Percentiles rank a stretch among this genome's conserved stretches.
Evolutionary conservation across 2,888 invertebrate species (phyloP).

Genomic region (Lepidochrysops patricia): DNA sequence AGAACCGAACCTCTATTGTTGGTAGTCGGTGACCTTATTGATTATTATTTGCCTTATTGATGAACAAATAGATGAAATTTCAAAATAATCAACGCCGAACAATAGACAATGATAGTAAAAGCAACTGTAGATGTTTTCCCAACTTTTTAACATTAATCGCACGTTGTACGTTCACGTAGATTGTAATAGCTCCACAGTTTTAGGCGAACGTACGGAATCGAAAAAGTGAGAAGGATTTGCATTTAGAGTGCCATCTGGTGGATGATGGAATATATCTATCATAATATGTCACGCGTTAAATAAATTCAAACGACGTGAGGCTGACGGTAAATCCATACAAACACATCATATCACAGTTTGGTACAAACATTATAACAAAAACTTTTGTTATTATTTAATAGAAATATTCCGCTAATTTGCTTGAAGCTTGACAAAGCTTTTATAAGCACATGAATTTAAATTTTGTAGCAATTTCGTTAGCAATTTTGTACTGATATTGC

Average conservation of each 20-base stretch:
- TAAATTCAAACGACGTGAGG: not conserved
- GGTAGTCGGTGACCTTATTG: not conserved
- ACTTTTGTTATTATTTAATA: not conserved
- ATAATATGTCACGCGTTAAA: not conserved
- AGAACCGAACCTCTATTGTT: constrained; percentile 6
- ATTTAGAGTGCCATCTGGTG: not conserved
- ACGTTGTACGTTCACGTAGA: not conserved
- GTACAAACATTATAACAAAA: too few relatives aligned
- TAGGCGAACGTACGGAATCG: not conserved
- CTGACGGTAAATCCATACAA: not conserved
- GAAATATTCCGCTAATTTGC: not conserved
- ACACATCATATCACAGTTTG: not conserved
- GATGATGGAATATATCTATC: not conserved
- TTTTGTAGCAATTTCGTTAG: not conserved
- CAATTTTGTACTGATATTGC: not conserved
- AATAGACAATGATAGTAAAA: not conserved
- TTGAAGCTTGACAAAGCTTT: not conserved
- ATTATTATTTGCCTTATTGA: constrained; percentile 8
- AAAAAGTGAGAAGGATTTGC: not conserved
- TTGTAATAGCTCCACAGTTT: not conserved
- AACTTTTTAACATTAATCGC: too few relatives aligned
- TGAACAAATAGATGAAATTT: constrained; percentile 9
- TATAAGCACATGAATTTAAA: not conserved
- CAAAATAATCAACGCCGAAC: not conserved
- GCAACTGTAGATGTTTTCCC: not conserved